Percentiles rank a stretch among this genome's conserved stretches.
Evolutionary conservation across 2,888 invertebrate species (phyloP).

Genomic region (Mechanitis messenoides): DNA sequence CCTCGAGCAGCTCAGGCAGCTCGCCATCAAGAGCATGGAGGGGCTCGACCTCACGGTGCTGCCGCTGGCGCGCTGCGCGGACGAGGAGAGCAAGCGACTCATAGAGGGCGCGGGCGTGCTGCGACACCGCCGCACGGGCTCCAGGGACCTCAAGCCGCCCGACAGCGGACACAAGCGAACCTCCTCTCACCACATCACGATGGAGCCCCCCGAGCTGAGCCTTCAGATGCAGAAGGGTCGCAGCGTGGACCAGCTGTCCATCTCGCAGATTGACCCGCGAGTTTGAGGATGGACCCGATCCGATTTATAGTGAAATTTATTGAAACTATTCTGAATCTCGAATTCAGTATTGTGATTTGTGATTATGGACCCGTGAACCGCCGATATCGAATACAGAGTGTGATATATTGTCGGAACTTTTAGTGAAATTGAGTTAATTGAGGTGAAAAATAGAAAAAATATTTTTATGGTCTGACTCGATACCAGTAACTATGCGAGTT

Average conservation of each 20-base stretch:
- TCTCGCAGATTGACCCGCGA: constrained; percentile 48
- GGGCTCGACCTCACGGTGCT: constrained; percentile 61
- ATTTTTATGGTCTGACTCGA: constrained; percentile 22
- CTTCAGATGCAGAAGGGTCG: constrained; percentile 62
- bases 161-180: constrained; percentile 63
- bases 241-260: constrained; percentile 62
- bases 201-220: constrained; percentile 60
- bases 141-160: constrained; percentile 70
- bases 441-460: constrained; percentile 27
- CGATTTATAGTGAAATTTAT: constrained; percentile 12
- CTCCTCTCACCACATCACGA: constrained; percentile 67
- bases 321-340: constrained; percentile 35
- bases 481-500: constrained; percentile 10
- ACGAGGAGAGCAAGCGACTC: constrained; percentile 69
- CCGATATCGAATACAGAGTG: constrained; percentile 2
- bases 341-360: constrained; percentile 3
- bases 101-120: constrained; percentile 63
- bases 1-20: constrained; percentile 65
- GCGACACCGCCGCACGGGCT: constrained; percentile 78
- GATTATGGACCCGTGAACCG: too few species aligned
- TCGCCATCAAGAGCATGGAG: constrained; percentile 69
- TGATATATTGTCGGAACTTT: constrained; percentile 21
- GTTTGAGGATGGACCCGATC: constrained; percentile 34
- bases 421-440: constrained; percentile 30
- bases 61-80: constrained; percentile 54